Evolutionary conservation across 2,113 vertebrate genomes (phyloP), one percentile per base, ranked within the genome.

Genomic region (Melanotaenia duboulayi): DNA sequence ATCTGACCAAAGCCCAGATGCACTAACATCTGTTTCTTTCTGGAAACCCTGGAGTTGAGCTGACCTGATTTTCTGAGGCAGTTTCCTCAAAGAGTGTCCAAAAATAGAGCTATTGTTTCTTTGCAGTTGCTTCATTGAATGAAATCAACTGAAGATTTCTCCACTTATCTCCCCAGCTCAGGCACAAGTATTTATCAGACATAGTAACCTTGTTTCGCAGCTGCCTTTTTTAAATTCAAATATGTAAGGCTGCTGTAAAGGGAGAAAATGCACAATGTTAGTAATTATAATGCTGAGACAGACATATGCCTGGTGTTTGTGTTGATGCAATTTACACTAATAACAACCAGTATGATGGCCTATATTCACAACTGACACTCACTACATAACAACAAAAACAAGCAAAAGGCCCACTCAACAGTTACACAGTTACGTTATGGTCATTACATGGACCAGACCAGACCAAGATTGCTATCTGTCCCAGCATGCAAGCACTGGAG

Each of bases 1-100:
- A 71, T 76, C 72, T 71, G 77, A 89, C 84, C 58, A 56, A 69
- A 56, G 64, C 59, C 79, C 91, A 92, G 88, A 90, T 94, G 90
- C 81, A 52, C 59, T 57, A 23, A 87, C 92, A 93, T 87, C 87
- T 93, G 92, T 79, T 71, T 71, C 25, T 55, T 81, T 75, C 73
- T 87, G 42, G 58, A 82, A 77, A 75, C 83, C 80, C 65, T 42
- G 76, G 60, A 81, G 81, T 68, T 74, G 74, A 78, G 35, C 42
- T 87, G 78, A 84, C 82, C 85, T 87, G 28, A 46, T 83, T 89
- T 78, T 54, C 48, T 42, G 22, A 54, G 72, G 57, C 65, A 24
- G 16, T 44, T 58, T 78, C 49, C 19, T 28, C 54, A 25, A 9
- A 6, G 7, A 35, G 32, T 59, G 35, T 24, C 50, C 37, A 24